Evolutionary conservation across 2,888 invertebrate species (phyloP), one percentile per base, ranked within the genome.

Genomic region (Drosophila kanekoi): DNA sequence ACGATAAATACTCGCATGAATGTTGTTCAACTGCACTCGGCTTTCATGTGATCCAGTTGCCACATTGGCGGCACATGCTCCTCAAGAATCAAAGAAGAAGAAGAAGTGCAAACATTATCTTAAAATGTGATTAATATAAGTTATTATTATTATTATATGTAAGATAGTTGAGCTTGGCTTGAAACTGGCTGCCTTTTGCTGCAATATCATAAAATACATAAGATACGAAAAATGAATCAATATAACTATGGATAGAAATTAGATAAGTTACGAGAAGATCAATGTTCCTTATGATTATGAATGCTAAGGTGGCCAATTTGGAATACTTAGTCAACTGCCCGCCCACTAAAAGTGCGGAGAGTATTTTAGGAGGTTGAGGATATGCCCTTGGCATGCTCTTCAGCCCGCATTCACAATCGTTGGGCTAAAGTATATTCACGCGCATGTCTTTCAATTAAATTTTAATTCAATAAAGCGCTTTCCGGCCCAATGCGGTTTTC

Each of bases 391-490:
- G 11, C 10, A 6, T 9, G 1, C 45, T 9, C 13, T 4, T 16
- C 10, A 13, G 2, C 3, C 14, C 10, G 18, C 18, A 11, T 18
- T 14, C 8, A 18, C 4, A 32, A 41, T 11, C 8, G 8, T 45
- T 65, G 3, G 8, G 37, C 14, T 45, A 59, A 72, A 83, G 81
- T 85, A 53, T 82, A 86, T 80, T 77, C 78, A 75, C 56, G 71
- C 74, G 59, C 78, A 77, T 74, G 81, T 81, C 67, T 71, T 87
- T 81, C 81, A 87, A 89, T 89, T 89, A 86, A 85, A 73, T 77
- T 84, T 83, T 89, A 87, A 89, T 89, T 70, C 77, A 84, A 85
- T 85, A 81, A 87, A 90, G 76, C 69, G 71, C 71, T 75, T 80
- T 62, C 49, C 52, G 40, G 23, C 23, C n/a, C 28, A 28, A 23